phyloP scores from a whole-genome alignment of 2,113 vertebrate genomes.

The Diadophis punctatus region DNA sequence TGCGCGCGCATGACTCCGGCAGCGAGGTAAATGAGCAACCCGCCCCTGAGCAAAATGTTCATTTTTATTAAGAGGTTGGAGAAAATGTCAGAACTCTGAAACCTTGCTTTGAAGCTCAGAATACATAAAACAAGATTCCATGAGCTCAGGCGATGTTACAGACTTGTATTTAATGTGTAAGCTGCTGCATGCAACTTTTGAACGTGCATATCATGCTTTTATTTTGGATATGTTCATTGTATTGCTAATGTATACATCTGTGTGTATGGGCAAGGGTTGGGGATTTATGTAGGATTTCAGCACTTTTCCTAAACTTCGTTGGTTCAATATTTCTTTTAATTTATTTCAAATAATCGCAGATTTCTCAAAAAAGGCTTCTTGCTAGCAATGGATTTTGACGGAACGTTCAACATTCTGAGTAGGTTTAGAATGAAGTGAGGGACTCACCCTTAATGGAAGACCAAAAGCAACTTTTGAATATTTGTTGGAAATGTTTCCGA shows the following conservation, averaged over 20 bases:
- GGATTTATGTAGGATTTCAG: background rate
- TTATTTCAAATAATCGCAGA: background rate
- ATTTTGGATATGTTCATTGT: background rate
- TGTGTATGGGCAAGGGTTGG: background rate
- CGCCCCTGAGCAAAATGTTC: background rate
- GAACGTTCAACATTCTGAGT: background rate
- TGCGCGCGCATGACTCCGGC: no score
- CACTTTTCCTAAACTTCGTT: background rate
- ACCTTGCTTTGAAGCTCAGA: background rate
- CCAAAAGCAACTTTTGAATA: background rate
- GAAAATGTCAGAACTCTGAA: background rate
- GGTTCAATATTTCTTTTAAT: background rate
- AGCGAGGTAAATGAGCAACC: no score
- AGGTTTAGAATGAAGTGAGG: background rate
- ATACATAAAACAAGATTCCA: background rate
- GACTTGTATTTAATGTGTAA: background rate
- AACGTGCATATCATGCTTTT: background rate
- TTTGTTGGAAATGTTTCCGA: background rate
- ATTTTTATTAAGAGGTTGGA: background rate
- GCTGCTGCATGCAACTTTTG: background rate
- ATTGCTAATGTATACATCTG: background rate
- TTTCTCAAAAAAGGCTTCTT: background rate
- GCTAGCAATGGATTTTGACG: background rate
- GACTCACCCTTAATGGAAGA: no score
- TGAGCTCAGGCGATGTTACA: background rate